Percentiles rank a stretch among this genome's conserved stretches.
These are phyloP conservation scores for Xiphophorus hellerii DNA, from an alignment of 2,113 vertebrate species.

Conservation along the genomic window DNA sequence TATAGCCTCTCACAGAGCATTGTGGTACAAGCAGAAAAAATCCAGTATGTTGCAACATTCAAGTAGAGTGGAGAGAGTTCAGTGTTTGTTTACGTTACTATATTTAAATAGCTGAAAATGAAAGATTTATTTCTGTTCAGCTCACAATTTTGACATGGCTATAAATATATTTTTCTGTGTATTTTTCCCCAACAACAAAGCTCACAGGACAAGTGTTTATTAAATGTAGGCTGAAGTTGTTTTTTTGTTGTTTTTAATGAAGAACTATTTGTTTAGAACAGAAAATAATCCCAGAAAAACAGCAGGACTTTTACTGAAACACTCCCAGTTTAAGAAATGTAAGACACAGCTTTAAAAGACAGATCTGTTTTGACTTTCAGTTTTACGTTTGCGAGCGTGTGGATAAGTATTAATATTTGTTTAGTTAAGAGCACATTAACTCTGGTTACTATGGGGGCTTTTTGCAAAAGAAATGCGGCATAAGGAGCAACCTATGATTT, in stretches of 20 bases:
- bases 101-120: neutral
- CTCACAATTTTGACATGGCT: constrained; percentile 2
- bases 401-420: too few species aligned
- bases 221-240: neutral
- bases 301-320: too few species aligned
- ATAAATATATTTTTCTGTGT: constrained; percentile 6
- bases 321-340: too few species aligned
- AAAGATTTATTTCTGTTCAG: constrained; percentile 14
- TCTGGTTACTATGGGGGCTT: too few species aligned
- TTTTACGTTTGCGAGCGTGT: too few species aligned
- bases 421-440: too few species aligned
- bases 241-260: neutral
- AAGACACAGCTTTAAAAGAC: too few species aligned
- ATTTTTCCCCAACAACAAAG: constrained; percentile 16
- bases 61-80: constrained; percentile 22
- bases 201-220: neutral
- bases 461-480: too few species aligned
- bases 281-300: too few species aligned
- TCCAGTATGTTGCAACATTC: constrained; percentile 24
- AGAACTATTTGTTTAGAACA: neutral
- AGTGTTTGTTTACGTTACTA: constrained; percentile 30
- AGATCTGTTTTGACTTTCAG: too few species aligned
- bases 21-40: constrained; percentile 35
- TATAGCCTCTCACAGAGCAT: constrained; percentile 9
- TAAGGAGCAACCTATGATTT: too few species aligned